These are phyloP conservation scores for Lerista edwardsae DNA, from an alignment of 2,797 vertebrate species.

Conservation along the genomic window DNA sequence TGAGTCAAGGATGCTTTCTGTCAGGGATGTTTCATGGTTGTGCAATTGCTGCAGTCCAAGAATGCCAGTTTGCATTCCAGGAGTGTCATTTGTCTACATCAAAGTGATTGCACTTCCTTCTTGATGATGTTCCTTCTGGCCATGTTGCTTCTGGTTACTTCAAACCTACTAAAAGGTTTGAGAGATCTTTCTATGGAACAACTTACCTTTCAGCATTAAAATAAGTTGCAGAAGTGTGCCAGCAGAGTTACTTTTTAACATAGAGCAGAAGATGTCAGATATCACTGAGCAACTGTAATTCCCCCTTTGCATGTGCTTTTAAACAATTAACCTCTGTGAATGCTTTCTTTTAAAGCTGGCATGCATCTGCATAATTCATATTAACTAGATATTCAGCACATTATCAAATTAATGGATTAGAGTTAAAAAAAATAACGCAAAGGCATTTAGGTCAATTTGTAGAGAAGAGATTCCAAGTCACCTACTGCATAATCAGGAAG, in stretches of 20 bases:
- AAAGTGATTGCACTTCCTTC: too few relatives aligned
- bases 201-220: not conserved
- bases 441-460: not conserved
- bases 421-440: not conserved
- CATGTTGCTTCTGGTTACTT: too few relatives aligned
- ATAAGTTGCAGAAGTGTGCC: not conserved
- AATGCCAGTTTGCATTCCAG: too few relatives aligned
- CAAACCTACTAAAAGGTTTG: too few relatives aligned
- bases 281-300: not conserved
- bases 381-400: constrained; percentile 30
- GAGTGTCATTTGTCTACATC: too few relatives aligned
- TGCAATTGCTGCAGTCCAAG: too few relatives aligned
- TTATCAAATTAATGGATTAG: constrained; percentile 18
- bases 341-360: not conserved
- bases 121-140: too few relatives aligned
- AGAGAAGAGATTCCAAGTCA: not conserved
- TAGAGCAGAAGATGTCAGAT: not conserved
- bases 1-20: too few relatives aligned
- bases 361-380: constrained; percentile 4
- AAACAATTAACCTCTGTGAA: constrained; percentile 22
- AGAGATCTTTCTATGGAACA: not conserved
- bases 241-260: not conserved
- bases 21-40: too few relatives aligned
- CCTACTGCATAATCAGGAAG: not conserved
- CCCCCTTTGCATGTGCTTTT: not conserved